Conservation (phyloP, 2,113 vertebrate genomes). For the Phalacrocorax pelagicus region DNA sequence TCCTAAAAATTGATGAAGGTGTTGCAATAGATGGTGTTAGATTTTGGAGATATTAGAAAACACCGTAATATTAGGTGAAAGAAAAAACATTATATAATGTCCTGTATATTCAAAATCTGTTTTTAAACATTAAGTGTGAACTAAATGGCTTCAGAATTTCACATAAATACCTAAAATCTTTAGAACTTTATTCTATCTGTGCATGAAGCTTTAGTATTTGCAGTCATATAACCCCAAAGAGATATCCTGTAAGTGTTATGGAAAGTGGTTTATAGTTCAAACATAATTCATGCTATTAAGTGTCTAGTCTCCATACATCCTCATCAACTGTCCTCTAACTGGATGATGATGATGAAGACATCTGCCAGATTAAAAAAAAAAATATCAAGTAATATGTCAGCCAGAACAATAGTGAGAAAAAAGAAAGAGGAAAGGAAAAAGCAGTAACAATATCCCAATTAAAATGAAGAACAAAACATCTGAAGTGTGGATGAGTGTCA, state of each 20-base stretch:
- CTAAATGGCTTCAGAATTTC: neutral
- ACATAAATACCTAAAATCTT: neutral
- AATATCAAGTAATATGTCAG: neutral
- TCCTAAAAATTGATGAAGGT: neutral
- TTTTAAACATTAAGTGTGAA: neutral
- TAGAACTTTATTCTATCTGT: neutral
- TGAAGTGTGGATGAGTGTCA: neutral
- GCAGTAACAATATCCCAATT: neutral
- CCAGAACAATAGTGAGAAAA: neutral
- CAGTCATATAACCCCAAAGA: neutral
- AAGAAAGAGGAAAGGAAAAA: neutral
- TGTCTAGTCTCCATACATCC: neutral
- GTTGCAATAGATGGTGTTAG: neutral
- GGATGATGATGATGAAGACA: neutral
- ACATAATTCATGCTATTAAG: neutral
- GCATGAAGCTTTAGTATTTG: neutral
- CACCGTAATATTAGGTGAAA: neutral
- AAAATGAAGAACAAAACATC: conserved; percentile 10
- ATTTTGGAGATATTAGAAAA: neutral
- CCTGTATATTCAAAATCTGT: neutral
- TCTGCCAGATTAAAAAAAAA: neutral
- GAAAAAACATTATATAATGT: neutral
- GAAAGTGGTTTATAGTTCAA: neutral
- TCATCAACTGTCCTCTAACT: neutral
- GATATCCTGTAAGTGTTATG: neutral